These are phyloP conservation scores for Zaprionus nigranus DNA, from an alignment of 1,140 invertebrate species.

Conservation along the genomic window DNA sequence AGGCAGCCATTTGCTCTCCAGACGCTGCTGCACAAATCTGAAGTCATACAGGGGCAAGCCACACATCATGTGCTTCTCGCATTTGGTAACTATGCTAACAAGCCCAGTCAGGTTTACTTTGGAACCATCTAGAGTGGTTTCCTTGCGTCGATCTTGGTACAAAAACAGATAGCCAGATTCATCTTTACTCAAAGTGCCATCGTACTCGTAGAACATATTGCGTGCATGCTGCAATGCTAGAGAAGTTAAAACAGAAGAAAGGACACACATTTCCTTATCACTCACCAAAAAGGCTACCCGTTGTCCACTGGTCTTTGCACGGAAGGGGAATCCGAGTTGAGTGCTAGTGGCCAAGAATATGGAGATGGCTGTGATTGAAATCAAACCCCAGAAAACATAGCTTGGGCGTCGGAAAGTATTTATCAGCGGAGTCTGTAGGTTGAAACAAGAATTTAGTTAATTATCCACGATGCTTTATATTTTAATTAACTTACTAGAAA, in stretches of 20 bases:
- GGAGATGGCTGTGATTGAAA: conserved; percentile 84
- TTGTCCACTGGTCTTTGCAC: conserved; percentile 88
- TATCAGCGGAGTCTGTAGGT: conserved; percentile 59
- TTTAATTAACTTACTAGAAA: conserved; percentile 63
- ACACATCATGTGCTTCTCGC: conserved; percentile 89
- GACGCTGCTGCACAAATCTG: conserved; percentile 42
- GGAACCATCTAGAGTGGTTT: conserved; percentile 85
- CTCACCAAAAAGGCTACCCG: conserved; percentile 88
- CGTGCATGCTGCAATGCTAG: conserved; percentile 86
- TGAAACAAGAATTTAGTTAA: not conserved
- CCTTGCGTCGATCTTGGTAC: conserved; percentile 89
- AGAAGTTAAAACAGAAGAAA: not conserved
- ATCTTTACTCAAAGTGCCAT: conserved; percentile 85
- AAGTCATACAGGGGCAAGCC: conserved; percentile 90
- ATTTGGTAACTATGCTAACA: conserved; percentile 86
- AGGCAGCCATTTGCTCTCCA: conserved; percentile 54
- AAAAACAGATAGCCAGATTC: conserved; percentile 90
- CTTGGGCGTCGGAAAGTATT: conserved; percentile 72
- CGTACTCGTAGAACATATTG: conserved; percentile 86
- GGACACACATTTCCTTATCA: not conserved
- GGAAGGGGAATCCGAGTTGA: conserved; percentile 91
- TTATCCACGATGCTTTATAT: conserved; percentile 16
- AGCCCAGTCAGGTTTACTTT: conserved; percentile 85
- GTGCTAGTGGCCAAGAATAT: conserved; percentile 87
- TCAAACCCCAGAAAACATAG: conserved; percentile 62